phyloP scores from a whole-genome alignment of 1,140 invertebrate genomes.

The Potamilus streckersoni region DNA sequence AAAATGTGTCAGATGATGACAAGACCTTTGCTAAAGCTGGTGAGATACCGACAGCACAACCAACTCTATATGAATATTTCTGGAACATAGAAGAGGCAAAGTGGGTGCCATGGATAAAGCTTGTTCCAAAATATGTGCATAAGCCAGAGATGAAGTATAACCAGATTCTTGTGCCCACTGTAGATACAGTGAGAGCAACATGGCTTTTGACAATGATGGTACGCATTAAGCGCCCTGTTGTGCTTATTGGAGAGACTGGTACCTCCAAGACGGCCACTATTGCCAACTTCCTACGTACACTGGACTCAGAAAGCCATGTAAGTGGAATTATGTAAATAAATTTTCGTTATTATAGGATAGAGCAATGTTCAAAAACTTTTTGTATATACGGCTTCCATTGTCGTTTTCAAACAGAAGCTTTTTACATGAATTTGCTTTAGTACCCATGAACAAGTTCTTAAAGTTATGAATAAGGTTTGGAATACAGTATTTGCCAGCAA shows the following conservation, averaged over 20 bases:
- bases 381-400: too few relatives aligned
- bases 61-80: constrained; percentile 84
- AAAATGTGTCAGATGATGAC: constrained; percentile 68
- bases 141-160: constrained; percentile 78
- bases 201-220: constrained; percentile 86
- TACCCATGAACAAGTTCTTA: too few relatives aligned
- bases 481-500: too few relatives aligned
- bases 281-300: constrained; percentile 80
- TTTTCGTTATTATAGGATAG: too few relatives aligned
- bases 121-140: constrained; percentile 82
- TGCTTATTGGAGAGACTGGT: constrained; percentile 89
- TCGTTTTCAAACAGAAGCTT: too few relatives aligned
- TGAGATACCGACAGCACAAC: constrained; percentile 77
- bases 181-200: constrained; percentile 83
- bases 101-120: constrained; percentile 89
- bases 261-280: constrained; percentile 92
- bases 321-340: constrained; percentile 55
- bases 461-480: too few relatives aligned
- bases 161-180: constrained; percentile 88
- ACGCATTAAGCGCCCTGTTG: constrained; percentile 79
- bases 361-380: too few relatives aligned
- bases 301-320: constrained; percentile 78
- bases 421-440: too few relatives aligned
- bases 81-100: constrained; percentile 74
- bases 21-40: constrained; percentile 75